Evolutionary conservation across 37 sponge, comb jelly and placozoan genomes (phyloP).

Genomic region (Corticium candelabrum): DNA sequence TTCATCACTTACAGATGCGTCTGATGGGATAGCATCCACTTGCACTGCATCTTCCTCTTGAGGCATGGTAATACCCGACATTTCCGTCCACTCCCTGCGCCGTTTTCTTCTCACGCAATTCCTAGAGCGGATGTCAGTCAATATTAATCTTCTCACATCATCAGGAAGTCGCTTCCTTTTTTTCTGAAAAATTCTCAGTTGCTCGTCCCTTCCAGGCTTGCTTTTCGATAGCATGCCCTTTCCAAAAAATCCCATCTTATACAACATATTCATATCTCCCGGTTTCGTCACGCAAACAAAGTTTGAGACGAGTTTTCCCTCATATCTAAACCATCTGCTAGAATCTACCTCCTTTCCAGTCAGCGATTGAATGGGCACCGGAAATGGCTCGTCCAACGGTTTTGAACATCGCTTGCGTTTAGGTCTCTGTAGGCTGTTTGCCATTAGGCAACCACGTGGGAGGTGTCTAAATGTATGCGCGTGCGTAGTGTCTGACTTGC

Average conservation of each 20-base stretch:
- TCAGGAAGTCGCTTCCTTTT: background rate
- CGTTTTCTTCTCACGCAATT: background rate
- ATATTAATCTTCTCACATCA: background rate
- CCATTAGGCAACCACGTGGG: background rate
- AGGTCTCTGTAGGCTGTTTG: background rate
- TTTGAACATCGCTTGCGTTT: background rate
- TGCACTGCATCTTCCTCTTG: background rate
- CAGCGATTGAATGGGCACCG: background rate
- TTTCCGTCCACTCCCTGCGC: background rate
- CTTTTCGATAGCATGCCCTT: slow-evolving; percentile 7
- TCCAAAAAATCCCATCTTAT: background rate
- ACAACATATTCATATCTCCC: background rate
- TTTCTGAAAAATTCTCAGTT: background rate
- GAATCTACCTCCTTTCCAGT: background rate
- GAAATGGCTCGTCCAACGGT: background rate
- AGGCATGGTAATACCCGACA: background rate
- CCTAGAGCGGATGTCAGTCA: background rate
- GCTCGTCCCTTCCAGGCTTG: background rate
- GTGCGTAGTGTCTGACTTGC: background rate
- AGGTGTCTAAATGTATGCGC: too few species aligned
- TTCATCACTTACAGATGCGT: background rate
- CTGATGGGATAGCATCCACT: background rate
- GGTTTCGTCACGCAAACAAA: background rate
- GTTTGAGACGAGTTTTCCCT: background rate
- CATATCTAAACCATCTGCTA: background rate